These are phyloP conservation scores for Malurus leucopterus DNA, from an alignment of 2,797 vertebrate species.

Conservation along the genomic window DNA sequence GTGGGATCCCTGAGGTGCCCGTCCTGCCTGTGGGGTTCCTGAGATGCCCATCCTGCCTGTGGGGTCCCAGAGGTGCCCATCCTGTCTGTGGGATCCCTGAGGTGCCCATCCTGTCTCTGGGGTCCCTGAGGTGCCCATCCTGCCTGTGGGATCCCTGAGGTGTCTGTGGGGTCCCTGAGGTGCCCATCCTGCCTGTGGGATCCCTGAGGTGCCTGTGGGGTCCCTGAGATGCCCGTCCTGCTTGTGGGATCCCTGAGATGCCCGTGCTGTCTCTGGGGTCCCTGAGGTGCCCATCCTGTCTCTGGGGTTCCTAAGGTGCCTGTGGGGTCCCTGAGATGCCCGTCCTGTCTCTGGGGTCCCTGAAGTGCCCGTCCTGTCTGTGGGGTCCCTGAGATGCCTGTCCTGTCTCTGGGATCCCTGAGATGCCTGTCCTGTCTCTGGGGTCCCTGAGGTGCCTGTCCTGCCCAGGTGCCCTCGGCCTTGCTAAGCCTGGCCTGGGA, in stretches of 20 bases:
- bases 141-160: too few relatives aligned
- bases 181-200: not conserved
- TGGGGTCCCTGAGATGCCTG: too few relatives aligned
- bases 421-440: not conserved
- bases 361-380: not conserved
- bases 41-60: not conserved
- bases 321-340: too few relatives aligned
- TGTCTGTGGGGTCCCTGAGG: not conserved
- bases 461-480: constrained; percentile 85
- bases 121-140: not conserved
- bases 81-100: not conserved
- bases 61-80: not conserved
- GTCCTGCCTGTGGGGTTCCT: not conserved
- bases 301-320: too few relatives aligned
- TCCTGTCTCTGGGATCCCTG: too few relatives aligned
- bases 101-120: not conserved
- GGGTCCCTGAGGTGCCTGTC: not conserved
- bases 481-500: constrained; percentile 89
- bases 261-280: not conserved
- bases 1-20: not conserved
- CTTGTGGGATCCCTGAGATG: not conserved
- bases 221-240: not conserved
- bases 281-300: not conserved
- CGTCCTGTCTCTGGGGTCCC: too few relatives aligned
- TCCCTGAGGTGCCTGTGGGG: too few relatives aligned